phyloP scores from a whole-genome alignment of 2,113 vertebrate genomes.

The Austrofundulus limnaeus region DNA sequence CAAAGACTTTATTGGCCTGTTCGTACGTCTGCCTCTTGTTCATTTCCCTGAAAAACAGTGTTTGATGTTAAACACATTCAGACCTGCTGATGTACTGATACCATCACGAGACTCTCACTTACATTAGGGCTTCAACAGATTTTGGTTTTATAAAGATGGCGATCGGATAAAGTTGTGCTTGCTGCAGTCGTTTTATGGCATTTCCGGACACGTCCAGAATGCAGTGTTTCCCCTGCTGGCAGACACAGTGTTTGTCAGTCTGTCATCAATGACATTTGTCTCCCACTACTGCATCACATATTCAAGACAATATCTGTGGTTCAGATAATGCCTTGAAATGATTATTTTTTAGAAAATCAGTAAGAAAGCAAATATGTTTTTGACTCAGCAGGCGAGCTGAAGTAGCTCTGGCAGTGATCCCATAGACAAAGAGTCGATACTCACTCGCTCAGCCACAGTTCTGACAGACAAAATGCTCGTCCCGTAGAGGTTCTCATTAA shows the following conservation, averaged over 20 bases:
- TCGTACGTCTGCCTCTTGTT: conserved; percentile 98
- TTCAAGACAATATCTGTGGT: neutral
- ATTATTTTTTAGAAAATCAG: neutral
- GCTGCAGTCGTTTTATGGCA: conserved; percentile 98
- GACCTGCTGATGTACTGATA: neutral
- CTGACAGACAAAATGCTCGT: conserved; percentile 97
- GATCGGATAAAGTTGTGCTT: conserved; percentile 97
- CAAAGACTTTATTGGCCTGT: conserved; percentile 97
- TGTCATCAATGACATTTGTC: neutral
- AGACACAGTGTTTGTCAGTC: neutral
- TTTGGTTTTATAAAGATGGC: conserved; percentile 99
- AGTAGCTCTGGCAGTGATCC: neutral
- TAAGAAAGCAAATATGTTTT: neutral
- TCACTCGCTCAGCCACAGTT: conserved; percentile 94
- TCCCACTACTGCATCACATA: neutral
- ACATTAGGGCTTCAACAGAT: conserved; percentile 98
- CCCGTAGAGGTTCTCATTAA: conserved; percentile 97
- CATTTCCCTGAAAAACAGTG: conserved; percentile 89
- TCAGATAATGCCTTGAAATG: conserved; percentile 8
- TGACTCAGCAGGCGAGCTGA: neutral
- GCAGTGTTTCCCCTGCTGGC: conserved; percentile 93
- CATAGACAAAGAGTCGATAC: conserved; percentile 40
- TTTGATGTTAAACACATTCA: neutral
- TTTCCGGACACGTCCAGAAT: conserved; percentile 99
- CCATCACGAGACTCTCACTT: conserved; percentile 69